Evolutionary conservation across 2,113 vertebrate species (phyloP).

Genomic region (Emydura subglobosa): DNA sequence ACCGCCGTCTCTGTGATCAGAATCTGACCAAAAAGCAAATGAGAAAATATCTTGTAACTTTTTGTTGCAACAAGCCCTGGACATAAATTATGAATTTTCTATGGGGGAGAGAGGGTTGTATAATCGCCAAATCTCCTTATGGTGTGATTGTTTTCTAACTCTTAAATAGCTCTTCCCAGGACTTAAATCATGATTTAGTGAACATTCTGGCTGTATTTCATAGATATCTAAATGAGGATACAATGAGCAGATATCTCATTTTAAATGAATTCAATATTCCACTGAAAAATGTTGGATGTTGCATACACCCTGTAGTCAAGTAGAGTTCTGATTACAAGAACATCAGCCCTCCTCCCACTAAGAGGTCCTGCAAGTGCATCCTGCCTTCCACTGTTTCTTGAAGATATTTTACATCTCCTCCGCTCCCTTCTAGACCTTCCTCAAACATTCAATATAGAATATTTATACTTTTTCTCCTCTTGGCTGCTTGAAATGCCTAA

Average conservation of each 20-base stretch:
- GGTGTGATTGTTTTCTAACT: not conserved
- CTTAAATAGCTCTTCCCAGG: not conserved
- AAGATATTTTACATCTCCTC: not conserved
- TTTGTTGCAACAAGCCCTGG: not conserved
- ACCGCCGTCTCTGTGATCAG: not conserved
- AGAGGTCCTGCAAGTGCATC: not conserved
- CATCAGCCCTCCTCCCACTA: not conserved
- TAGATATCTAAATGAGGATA: not conserved
- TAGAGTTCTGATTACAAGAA: not conserved
- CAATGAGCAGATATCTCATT: slow-evolving; percentile 41
- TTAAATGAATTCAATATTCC: not conserved
- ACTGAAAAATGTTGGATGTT: not conserved
- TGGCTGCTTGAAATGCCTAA: not conserved
- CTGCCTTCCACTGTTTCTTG: not conserved
- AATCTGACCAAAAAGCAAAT: not conserved
- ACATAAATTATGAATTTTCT: fast-evolving
- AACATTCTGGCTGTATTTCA: not conserved
- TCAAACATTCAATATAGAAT: too few relatives aligned
- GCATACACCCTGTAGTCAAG: not conserved
- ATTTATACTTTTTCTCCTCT: not conserved
- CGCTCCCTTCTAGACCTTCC: fast-evolving
- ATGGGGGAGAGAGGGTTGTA: not conserved
- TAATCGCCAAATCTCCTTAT: not conserved
- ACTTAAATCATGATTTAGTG: not conserved
- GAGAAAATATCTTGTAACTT: not conserved